phyloP scores from a whole-genome alignment of 2,113 vertebrate genomes.

The Promerops cafer region DNA sequence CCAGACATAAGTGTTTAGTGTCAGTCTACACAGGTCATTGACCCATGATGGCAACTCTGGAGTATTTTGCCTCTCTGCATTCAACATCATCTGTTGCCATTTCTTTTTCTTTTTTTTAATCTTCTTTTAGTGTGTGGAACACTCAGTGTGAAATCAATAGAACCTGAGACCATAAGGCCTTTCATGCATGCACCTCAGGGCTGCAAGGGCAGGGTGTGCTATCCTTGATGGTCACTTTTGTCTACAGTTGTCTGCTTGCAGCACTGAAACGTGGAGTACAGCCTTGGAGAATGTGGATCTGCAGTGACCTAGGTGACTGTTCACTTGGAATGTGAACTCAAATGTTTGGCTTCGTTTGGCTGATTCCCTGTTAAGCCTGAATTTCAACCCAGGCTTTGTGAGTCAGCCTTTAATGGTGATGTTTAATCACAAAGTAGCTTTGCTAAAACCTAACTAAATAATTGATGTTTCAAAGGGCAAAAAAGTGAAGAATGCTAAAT shows the following conservation, averaged over 20 bases:
- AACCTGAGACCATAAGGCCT: not conserved
- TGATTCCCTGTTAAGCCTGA: not conserved
- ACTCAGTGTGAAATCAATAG: not conserved
- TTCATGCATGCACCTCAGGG: not conserved
- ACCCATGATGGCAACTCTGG: not conserved
- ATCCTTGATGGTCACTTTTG: not conserved
- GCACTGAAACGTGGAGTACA: not conserved
- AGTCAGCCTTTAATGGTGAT: slow-evolving; percentile 19
- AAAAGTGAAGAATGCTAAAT: slow-evolving; percentile 72
- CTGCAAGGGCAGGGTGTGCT: not conserved
- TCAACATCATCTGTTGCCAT: not conserved
- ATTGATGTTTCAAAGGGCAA: slow-evolving; percentile 64
- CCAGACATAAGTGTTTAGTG: not conserved
- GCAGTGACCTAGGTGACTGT: not conserved
- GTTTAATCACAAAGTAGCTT: slow-evolving; percentile 70
- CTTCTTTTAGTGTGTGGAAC: not conserved
- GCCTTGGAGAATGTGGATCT: not conserved
- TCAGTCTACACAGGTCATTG: not conserved
- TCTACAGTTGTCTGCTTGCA: not conserved
- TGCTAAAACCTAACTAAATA: slow-evolving; percentile 62
- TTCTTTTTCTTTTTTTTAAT: not conserved
- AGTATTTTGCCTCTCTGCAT: not conserved
- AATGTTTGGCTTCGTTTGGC: not conserved
- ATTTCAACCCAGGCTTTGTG: not conserved
- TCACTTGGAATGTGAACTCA: not conserved